Evolutionary conservation across 64 coral and sea anemone genomes (phyloP).

Genomic region (Acropora tenuis): DNA sequence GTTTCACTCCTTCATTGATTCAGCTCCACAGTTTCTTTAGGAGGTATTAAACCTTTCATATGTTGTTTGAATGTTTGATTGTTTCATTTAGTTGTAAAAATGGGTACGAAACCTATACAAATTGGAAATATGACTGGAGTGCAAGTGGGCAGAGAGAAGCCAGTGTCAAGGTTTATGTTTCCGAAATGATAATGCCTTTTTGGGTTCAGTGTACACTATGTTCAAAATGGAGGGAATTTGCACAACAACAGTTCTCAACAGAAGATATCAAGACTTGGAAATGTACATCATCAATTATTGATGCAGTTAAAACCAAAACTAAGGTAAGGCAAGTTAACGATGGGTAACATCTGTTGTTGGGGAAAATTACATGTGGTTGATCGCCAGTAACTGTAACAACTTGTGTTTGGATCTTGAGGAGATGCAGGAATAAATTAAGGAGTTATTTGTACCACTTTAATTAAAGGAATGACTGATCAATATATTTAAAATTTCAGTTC

Average conservation of each 20-base stretch:
- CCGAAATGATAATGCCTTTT: conserved; percentile 86
- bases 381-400: no score
- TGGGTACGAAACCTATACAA: conserved; percentile 82
- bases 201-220: conserved; percentile 91
- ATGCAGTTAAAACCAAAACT: neutral
- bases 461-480: no score
- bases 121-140: conserved; percentile 96
- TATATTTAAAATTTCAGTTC: no score
- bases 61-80: no score
- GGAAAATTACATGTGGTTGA: neutral
- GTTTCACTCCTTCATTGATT: no score
- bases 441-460: no score
- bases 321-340: conserved; percentile 64
- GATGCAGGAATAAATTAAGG: no score
- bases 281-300: conserved; percentile 8
- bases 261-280: conserved; percentile 69
- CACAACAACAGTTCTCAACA: conserved; percentile 60
- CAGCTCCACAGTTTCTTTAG: no score
- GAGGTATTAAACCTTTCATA: no score
- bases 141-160: conserved; percentile 77
- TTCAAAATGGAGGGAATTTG: conserved; percentile 81
- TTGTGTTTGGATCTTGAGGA: no score
- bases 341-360: neutral
- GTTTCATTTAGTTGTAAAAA: conserved; percentile 71
- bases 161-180: conserved; percentile 87